Evolutionary conservation across 2,113 vertebrate species (phyloP).

Genomic region (Macaca fascicularis): DNA sequence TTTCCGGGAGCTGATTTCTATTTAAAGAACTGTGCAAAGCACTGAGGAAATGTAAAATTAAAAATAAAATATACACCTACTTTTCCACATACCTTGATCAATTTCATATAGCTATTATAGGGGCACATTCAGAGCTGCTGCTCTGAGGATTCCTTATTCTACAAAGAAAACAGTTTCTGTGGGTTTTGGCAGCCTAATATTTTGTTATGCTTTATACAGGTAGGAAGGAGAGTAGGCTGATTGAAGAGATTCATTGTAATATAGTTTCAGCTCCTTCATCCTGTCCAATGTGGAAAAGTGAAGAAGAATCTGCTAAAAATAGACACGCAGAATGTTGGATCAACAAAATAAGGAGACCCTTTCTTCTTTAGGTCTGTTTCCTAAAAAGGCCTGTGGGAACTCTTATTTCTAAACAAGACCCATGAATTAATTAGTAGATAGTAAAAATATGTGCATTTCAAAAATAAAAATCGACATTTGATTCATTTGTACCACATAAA

Average conservation of each 20-base stretch:
- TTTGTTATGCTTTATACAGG: conserved; percentile 47
- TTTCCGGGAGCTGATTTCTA: background rate
- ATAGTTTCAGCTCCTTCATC: conserved; percentile 33
- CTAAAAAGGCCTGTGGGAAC: background rate
- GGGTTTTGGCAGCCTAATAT: conserved; percentile 29
- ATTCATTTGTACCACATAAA: background rate
- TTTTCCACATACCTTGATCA: background rate
- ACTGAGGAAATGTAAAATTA: conserved; percentile 40
- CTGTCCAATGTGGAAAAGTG: conserved; percentile 9
- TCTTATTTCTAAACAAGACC: conserved; percentile 49
- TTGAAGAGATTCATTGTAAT: conserved; percentile 52
- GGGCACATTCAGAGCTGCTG: background rate
- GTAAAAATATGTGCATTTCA: conserved; percentile 30
- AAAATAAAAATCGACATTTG: conserved; percentile 54
- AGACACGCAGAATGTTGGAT: conserved; percentile 51
- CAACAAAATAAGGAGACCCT: conserved; percentile 44
- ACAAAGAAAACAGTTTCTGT: background rate
- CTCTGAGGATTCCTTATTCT: conserved; percentile 36
- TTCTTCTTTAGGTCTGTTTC: conserved; percentile 37
- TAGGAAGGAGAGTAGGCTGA: conserved; percentile 30
- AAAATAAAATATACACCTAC: background rate
- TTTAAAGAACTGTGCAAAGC: conserved; percentile 19
- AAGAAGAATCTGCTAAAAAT: conserved; percentile 59
- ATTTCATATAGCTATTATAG: background rate
- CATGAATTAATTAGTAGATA: conserved; percentile 59